Percentiles rank a stretch among this genome's conserved stretches.
These are phyloP conservation scores for Ammodytes marinus DNA, from an alignment of 2,113 vertebrate genomes.

Conservation along the genomic window DNA sequence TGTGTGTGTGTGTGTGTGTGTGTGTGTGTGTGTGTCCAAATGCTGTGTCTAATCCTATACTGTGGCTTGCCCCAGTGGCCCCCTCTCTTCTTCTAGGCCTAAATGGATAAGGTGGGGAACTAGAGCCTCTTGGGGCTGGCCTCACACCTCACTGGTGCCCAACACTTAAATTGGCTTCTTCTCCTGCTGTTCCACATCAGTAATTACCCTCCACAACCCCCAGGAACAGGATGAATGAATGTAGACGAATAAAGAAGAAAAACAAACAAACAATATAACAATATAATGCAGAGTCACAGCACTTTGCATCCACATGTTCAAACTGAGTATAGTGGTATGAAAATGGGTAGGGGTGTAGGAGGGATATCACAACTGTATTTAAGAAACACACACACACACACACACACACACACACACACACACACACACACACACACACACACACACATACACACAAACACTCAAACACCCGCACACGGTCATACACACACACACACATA, in stretches of 20 bases:
- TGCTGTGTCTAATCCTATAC: conserved; percentile 71
- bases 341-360: conserved; percentile 15
- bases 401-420: not conserved
- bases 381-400: not conserved
- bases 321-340: conserved; percentile 18
- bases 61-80: conserved; percentile 53
- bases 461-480: too few species aligned
- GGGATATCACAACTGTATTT: conserved; percentile 13
- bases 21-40: conserved; percentile 44
- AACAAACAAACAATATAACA: conserved; percentile 71
- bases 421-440: not conserved
- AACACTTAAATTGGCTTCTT: conserved; percentile 77
- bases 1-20: not conserved
- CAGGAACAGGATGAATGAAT: conserved; percentile 64
- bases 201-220: conserved; percentile 70
- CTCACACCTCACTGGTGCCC: conserved; percentile 72
- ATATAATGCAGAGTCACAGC: conserved; percentile 55
- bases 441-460: not conserved
- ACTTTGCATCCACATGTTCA: conserved; percentile 56
- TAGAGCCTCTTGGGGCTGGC: conserved; percentile 55
- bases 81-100: conserved; percentile 58
- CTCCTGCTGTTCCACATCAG: conserved; percentile 71
- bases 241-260: conserved; percentile 73
- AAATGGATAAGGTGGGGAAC: conserved; percentile 76
- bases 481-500: not conserved